These are phyloP conservation scores for Gadopsis bispinosus DNA, from an alignment of 2,797 vertebrate species.

Conservation along the genomic window DNA sequence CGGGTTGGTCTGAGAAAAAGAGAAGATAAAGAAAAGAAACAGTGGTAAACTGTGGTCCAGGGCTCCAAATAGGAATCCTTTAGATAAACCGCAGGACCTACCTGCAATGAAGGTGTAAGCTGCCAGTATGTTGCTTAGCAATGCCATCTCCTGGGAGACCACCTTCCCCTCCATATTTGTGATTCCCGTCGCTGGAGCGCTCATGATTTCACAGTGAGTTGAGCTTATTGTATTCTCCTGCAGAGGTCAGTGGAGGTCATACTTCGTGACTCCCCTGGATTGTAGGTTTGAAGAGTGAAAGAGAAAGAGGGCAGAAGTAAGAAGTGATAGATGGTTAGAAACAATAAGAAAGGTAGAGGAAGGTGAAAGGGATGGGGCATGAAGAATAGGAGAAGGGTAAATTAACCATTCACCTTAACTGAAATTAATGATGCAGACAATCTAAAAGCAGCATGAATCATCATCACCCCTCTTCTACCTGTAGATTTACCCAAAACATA, in stretches of 20 bases:
- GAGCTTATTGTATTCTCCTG: conserved; percentile 19
- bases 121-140: conserved; percentile 93
- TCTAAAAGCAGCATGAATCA: background rate
- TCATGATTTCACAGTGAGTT: conserved; percentile 69
- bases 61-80: background rate
- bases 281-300: background rate
- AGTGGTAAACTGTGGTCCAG: background rate
- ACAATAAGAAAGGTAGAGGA: background rate
- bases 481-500: background rate
- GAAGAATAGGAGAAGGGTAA: background rate
- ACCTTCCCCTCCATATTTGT: conserved; percentile 80
- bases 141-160: conserved; percentile 89
- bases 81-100: conserved; percentile 44
- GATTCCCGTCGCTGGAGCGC: conserved; percentile 59
- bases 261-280: conserved; percentile 6
- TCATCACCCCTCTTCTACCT: background rate
- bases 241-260: conserved; percentile 34
- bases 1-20: conserved; percentile 87
- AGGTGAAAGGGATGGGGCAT: background rate
- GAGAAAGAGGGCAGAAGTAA: background rate
- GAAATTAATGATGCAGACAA: background rate
- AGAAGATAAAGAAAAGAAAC: background rate
- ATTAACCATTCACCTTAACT: background rate
- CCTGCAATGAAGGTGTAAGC: conserved; percentile 93
- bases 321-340: background rate